phyloP scores from a whole-genome alignment of 2,113 vertebrate genomes.

The Antechinus stuartii region DNA sequence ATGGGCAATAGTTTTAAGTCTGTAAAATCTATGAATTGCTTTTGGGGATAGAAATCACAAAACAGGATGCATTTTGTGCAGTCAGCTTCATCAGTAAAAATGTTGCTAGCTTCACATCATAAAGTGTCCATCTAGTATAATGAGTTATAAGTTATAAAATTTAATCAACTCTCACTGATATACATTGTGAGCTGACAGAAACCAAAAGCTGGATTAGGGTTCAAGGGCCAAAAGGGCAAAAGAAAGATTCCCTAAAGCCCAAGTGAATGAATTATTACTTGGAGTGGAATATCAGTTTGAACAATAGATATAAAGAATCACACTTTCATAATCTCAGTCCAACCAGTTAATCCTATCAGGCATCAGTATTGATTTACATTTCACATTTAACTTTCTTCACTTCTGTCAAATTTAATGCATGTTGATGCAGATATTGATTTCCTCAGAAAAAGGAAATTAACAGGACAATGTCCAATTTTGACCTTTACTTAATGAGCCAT shows the following conservation, averaged over 20 bases:
- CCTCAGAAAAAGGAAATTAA: constrained; percentile 79
- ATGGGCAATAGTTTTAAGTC: constrained; percentile 37
- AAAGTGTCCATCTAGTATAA: background rate
- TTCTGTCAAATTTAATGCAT: constrained; percentile 80
- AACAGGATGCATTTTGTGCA: background rate
- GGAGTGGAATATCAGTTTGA: constrained; percentile 20
- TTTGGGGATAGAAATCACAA: background rate
- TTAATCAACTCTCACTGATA: constrained; percentile 7
- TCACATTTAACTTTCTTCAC: constrained; percentile 74
- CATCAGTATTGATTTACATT: constrained; percentile 78
- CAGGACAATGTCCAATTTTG: constrained; percentile 74
- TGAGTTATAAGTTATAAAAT: background rate
- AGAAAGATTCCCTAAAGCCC: constrained; percentile 32
- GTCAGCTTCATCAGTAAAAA: background rate
- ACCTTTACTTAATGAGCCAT: constrained; percentile 78
- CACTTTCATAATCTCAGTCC: constrained; percentile 63
- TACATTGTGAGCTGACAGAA: constrained; percentile 59
- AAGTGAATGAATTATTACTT: constrained; percentile 2
- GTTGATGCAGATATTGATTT: constrained; percentile 79
- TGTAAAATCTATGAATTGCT: constrained; percentile 29
- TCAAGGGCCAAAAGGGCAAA: constrained; percentile 31
- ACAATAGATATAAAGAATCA: constrained; percentile 62
- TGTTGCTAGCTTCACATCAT: constrained; percentile 8
- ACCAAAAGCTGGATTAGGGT: constrained; percentile 37
- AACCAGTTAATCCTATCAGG: constrained; percentile 57